phyloP scores from a whole-genome alignment of 2,888 invertebrate genomes.

The Lasioglossum leucozonium region DNA sequence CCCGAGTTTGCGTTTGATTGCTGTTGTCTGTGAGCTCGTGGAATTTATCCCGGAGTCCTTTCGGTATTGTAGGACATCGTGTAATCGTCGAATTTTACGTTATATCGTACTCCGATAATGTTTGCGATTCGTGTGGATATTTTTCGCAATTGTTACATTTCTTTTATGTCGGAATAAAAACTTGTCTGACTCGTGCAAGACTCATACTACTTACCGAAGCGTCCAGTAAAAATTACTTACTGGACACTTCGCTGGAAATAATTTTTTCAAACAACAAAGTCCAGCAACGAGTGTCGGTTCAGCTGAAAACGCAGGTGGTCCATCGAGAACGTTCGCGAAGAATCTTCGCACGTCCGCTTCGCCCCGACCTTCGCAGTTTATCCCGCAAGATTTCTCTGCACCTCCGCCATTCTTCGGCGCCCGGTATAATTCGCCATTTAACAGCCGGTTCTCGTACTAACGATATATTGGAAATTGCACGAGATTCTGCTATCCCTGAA shows the following conservation, averaged over 20 bases:
- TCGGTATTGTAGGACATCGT: too few relatives aligned
- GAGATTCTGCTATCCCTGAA: constrained; percentile 64
- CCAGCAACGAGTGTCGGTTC: not conserved
- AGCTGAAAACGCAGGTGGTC: not conserved
- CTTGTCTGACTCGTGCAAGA: too few relatives aligned
- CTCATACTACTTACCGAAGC: not conserved
- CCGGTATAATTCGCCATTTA: constrained; percentile 72
- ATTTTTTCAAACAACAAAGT: not conserved
- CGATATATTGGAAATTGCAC: constrained; percentile 79
- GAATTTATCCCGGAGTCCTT: not conserved
- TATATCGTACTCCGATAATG: not conserved
- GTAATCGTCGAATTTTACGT: too few relatives aligned
- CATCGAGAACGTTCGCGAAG: not conserved
- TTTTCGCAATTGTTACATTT: too few relatives aligned
- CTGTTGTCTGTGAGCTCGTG: too few relatives aligned
- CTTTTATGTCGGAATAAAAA: not conserved
- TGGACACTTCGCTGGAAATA: not conserved
- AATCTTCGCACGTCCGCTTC: constrained; percentile 43
- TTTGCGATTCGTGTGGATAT: too few relatives aligned
- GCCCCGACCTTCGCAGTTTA: constrained; percentile 25
- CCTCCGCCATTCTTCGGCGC: not conserved
- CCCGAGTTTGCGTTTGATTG: not conserved
- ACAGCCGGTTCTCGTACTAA: constrained; percentile 76
- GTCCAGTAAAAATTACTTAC: not conserved
- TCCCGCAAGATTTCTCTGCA: constrained; percentile 11